Conservation (phyloP, 2,797 vertebrate species). For the Fistularia tabacaria region DNA sequence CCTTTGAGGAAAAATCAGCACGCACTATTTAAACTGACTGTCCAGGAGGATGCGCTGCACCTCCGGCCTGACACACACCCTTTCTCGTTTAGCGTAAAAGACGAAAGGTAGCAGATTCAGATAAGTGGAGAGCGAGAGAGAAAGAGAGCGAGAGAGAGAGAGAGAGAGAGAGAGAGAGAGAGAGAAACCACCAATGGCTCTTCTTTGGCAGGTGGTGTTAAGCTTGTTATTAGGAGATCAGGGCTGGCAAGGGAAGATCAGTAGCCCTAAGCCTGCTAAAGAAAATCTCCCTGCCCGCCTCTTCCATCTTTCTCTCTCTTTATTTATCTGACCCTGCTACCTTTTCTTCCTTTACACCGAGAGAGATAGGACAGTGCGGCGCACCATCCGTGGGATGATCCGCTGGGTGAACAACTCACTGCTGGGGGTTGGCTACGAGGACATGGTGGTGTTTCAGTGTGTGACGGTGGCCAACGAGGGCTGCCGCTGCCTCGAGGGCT, state of each 20-base stretch:
- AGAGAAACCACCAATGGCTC: constrained; percentile 40
- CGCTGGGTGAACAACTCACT: constrained; percentile 61
- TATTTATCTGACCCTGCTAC: constrained; percentile 30
- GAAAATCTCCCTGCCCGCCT: constrained; percentile 60
- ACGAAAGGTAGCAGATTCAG: no score
- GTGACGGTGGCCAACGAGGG: constrained; percentile 62
- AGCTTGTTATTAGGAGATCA: constrained; percentile 76
- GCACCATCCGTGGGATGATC: constrained; percentile 45
- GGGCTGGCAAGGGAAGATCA: constrained; percentile 68
- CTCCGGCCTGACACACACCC: constrained; percentile 1
- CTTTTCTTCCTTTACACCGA: constrained; percentile 26
- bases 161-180: no score
- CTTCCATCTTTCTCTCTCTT: constrained; percentile 30
- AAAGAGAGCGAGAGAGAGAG: no score
- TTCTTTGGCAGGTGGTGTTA: constrained; percentile 65
- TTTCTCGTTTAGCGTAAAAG: no score
- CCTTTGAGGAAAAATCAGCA: constrained; percentile 34
- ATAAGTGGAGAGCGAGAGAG: no score
- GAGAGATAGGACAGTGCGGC: constrained; percentile 22
- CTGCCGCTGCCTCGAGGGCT: constrained; percentile 63
- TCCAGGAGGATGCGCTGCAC: constrained; percentile 26
- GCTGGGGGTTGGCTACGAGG: constrained; percentile 49
- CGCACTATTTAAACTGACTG: constrained; percentile 26
- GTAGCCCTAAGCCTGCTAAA: constrained; percentile 66
- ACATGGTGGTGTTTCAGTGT: constrained; percentile 67